Evolutionary conservation across 2,797 vertebrate species (phyloP), one percentile per base, ranked within the genome.

Genomic region (Thunnus albacares): DNA sequence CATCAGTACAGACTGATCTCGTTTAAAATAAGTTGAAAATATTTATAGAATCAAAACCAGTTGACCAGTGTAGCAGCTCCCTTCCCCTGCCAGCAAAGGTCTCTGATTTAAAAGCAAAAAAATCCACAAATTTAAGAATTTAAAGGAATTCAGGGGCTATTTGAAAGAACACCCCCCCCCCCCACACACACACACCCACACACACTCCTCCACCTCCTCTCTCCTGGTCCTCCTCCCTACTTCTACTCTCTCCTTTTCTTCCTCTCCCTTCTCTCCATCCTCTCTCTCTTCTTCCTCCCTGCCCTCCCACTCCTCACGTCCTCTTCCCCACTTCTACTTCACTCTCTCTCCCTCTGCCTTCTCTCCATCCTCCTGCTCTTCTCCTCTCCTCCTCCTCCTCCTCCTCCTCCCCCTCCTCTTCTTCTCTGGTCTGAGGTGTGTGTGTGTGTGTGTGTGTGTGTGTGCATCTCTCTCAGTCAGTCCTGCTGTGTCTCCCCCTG

Each of bases 401-500:
- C 0, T 13, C 55, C 20, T 33, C 56, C 7, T 78, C 47, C 26
- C 64, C 26, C 0, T 74, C 60, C 0, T 43, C 79, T 51, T 77
- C 83, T 61, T 67, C 60, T 78, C 51, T 75, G 26, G 45, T 80
- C 65, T 67, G 71, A 84, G 61, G 67, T 75, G 79, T 70, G 57
- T 24, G 24, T 24, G 24, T 24, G 24, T 24, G 24, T 24, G 24
- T 24, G 24, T 24, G 24, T 24, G 24, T 75, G 79, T 66, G 57
- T 71, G 71, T 68, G 70, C 55, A 49, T 77, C 72, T 77, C 71
- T 88, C 85, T 94, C 85, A 88, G 84, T 89, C 86, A 66, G 73
- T 89, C 93, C 92, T 93, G 88, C 90, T 94, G 89, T 93, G 88
- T 94, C 88, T 91, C 81, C 90, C 87, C 90, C 86, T 91, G 79